phyloP scores from a whole-genome alignment of 2,113 vertebrate species.

The Elephas maximus region DNA sequence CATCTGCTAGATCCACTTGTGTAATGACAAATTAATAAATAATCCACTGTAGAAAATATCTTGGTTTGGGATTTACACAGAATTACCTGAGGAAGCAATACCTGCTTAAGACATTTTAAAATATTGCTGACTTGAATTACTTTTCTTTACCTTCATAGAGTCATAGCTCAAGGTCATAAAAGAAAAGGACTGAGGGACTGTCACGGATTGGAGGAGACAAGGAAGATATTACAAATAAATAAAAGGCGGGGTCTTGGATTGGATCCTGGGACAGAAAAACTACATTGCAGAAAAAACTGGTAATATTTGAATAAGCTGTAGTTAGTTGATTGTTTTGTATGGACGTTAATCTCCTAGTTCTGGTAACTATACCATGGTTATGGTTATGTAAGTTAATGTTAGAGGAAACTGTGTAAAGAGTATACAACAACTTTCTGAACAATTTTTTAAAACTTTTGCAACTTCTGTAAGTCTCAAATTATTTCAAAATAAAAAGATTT shows the following conservation, averaged over 20 bases:
- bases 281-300: not conserved
- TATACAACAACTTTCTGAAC: constrained; percentile 15
- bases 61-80: not conserved
- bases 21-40: constrained; percentile 42
- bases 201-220: not conserved
- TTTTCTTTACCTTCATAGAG: constrained; percentile 14
- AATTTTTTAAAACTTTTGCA: not conserved
- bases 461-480: constrained; percentile 45
- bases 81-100: constrained; percentile 25
- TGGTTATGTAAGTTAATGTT: not conserved
- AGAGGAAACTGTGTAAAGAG: not conserved
- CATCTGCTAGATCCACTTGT: not conserved
- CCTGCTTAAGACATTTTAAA: not conserved
- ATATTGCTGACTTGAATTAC: not conserved
- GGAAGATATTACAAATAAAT: constrained; percentile 20
- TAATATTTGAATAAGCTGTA: not conserved
- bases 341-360: not conserved
- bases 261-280: not conserved
- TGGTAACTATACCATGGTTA: not conserved
- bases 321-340: not conserved
- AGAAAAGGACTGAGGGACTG: not conserved
- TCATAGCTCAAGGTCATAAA: not conserved
- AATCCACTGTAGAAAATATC: constrained; percentile 5
- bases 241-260: not conserved
- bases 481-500: constrained; percentile 63